phyloP scores from a whole-genome alignment of 2,797 vertebrate genomes.

The Esox lucius region DNA sequence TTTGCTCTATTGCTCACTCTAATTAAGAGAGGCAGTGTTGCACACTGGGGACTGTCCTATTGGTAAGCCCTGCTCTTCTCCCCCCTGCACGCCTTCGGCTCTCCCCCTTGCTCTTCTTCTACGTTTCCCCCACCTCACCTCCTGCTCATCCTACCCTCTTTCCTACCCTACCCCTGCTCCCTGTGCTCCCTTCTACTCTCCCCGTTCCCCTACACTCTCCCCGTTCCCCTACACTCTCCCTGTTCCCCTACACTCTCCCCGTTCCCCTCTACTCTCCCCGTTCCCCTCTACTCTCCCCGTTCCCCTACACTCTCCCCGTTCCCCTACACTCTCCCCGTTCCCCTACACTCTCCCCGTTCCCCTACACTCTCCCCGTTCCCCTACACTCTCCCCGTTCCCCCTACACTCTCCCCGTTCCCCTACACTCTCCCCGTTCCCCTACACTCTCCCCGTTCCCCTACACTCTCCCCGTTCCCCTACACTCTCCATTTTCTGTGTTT shows the following conservation, averaged over 20 bases:
- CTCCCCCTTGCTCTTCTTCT: not conserved
- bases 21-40: slow-evolving; percentile 24
- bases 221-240: not conserved
- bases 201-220: not conserved
- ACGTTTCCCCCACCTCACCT: not conserved
- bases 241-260: not conserved
- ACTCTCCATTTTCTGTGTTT: not conserved
- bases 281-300: not conserved
- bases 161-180: not conserved
- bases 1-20: slow-evolving; percentile 10
- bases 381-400: not conserved
- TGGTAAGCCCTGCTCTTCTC: not conserved
- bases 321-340: too few species aligned
- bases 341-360: not conserved
- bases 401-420: too few species aligned
- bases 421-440: not conserved
- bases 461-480: not conserved
- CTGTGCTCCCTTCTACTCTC: not conserved
- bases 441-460: not conserved
- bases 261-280: not conserved
- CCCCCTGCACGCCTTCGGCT: not conserved
- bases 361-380: not conserved
- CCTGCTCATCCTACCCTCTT: not conserved
- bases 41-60: slow-evolving; percentile 6
- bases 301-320: not conserved